phyloP scores from a whole-genome alignment of 37 sponge, comb jelly and placozoan species.

The Trichoplax adhaerens region DNA sequence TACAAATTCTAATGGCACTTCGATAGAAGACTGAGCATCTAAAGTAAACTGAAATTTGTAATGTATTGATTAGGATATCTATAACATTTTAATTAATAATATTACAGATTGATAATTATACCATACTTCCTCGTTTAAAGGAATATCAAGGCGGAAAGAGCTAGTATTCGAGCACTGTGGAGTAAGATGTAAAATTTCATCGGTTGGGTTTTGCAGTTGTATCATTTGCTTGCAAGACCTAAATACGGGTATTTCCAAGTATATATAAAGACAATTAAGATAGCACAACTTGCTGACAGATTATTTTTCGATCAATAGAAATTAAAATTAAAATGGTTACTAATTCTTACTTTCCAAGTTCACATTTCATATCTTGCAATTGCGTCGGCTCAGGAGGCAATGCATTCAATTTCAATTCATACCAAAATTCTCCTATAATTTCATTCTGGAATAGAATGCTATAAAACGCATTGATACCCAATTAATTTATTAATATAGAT shows the following conservation, averaged over 20 bases:
- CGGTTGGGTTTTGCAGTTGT: conserved; percentile 28
- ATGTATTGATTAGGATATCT: too few relatives aligned
- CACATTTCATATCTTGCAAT: conserved; percentile 31
- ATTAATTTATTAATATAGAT: too few relatives aligned
- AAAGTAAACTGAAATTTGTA: conserved; percentile 14
- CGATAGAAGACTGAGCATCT: conserved; percentile 10
- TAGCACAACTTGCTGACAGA: too few relatives aligned
- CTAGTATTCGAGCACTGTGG: conserved; percentile 22
- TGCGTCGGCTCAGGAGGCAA: conserved; percentile 36
- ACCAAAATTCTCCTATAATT: conserved; percentile 71
- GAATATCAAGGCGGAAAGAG: conserved; percentile 1
- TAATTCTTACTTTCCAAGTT: conserved; percentile 48
- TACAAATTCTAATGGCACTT: conserved; percentile 30
- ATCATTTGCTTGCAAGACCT: conserved; percentile 12
- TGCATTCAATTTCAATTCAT: conserved; percentile 42
- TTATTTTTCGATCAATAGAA: too few relatives aligned
- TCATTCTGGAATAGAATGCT: not conserved
- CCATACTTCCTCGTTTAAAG: not conserved
- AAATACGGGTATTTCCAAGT: not conserved
- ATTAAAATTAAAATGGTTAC: too few relatives aligned
- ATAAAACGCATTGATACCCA: not conserved
- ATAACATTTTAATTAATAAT: not conserved
- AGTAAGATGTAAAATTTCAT: conserved; percentile 11
- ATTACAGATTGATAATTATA: not conserved
- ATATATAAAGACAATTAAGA: too few relatives aligned